Base-by-base conservation (phyloP, 2,888 invertebrate species). In the Ichneumon xanthorius region DNA sequence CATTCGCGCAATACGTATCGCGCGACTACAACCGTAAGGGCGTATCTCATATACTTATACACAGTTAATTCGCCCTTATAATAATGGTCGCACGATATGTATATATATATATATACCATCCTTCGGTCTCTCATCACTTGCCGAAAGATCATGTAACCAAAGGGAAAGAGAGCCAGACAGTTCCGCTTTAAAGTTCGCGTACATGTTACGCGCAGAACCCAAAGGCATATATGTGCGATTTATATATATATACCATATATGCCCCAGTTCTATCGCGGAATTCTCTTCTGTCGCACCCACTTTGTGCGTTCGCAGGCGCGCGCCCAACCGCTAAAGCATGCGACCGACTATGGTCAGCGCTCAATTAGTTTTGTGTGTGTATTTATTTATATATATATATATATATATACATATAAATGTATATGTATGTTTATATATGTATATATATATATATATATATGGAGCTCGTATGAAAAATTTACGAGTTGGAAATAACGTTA, bases 211-310 rank as follows among this genome's bases (percentile, higher is more conserved):
- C 73, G 45, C 40, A 61, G 14, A 61, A 26, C 22, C 4, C 50
- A n/a, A 73, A 58, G 22, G 73, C 45, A 55, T 37, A 72, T 53
- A 72, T 19, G 22, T 14, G 37, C 7, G 7, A 72, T 58, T 72
- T 40, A 40, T 55, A 55, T 40, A 40, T 55, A 55, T 50, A 50
- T 71, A 37, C 71, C 40, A 37, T 40, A 71, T 53, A 58, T 72
- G 72, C 72, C 72, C 72, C 72, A 72, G 72, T 72, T 72, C 37
- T 58, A 72, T 72, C 22, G 72, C 72, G 55, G 40, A 72, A 72
- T 72, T 55, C 72, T 55, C 53, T 50, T 33, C 55, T 33, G 71
- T 33, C 72, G 55, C 72, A 37, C 72, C 72, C 72, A 71, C 58
- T 58, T 58, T 72, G 55, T 72, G 72, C 72, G 72, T 58, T 72